A percentile compares a stretch with the other conserved stretches of the same genome.
Conservation (phyloP, 2,888 invertebrate genomes). For the Acronicta leporina region DNA sequence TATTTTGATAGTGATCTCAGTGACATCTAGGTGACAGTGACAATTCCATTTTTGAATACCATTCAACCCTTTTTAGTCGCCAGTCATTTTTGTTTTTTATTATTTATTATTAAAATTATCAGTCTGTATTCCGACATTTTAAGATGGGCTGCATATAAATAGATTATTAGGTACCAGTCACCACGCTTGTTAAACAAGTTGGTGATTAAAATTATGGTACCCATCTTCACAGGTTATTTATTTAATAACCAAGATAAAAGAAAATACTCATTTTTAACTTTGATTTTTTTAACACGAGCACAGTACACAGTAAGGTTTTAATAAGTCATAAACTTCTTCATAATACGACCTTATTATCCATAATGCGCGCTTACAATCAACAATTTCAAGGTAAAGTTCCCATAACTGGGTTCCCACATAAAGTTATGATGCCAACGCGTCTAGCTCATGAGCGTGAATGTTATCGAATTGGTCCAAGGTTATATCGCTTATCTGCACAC, state of each 20-base stretch:
- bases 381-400: conserved; percentile 42
- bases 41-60: conserved; percentile 33
- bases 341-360: conserved; percentile 20
- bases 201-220: not conserved
- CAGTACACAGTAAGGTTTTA: not conserved
- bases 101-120: not conserved
- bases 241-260: too few species aligned
- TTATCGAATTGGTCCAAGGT: conserved; percentile 70
- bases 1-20: conserved; percentile 37
- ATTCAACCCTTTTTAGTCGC: not conserved
- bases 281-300: too few species aligned
- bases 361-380: conserved; percentile 27
- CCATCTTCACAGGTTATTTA: too few species aligned
- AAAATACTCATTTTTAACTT: too few species aligned
- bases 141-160: not conserved
- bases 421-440: conserved; percentile 40
- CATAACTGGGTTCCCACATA: conserved; percentile 54
- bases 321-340: not conserved
- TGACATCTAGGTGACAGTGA: conserved; percentile 13
- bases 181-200: not conserved
- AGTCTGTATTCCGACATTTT: not conserved
- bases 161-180: not conserved
- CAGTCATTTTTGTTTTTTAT: not conserved
- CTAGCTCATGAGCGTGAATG: conserved; percentile 57
- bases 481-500: conserved; percentile 55